A percentile compares a stretch with the other conserved stretches of the same genome.
Conservation (phyloP, 2,888 invertebrate genomes). For the Eupeodes luniger region DNA sequence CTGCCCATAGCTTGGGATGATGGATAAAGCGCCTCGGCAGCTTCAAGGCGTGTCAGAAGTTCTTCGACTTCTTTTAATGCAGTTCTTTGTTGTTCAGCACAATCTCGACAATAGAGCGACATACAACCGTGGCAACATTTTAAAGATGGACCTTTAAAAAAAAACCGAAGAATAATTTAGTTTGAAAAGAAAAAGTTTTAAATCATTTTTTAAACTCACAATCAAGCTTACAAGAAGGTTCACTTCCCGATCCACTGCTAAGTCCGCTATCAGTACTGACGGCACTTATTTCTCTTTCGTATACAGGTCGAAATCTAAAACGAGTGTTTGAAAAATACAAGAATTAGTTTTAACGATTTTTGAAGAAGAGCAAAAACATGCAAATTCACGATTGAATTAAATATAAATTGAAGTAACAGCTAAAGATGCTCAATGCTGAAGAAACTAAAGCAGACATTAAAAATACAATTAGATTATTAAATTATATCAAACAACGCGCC, state of each 20-base stretch:
- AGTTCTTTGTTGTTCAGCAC: constrained; percentile 89
- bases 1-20: constrained; percentile 91
- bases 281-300: constrained; percentile 80
- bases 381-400: too few relatives aligned
- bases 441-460: too few relatives aligned
- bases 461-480: too few relatives aligned
- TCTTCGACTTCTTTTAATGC: constrained; percentile 91
- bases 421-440: too few relatives aligned
- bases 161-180: constrained; percentile 51
- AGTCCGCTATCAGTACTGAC: constrained; percentile 83
- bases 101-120: constrained; percentile 89
- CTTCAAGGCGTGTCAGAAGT: constrained; percentile 89
- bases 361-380: neutral
- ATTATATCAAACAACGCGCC: too few relatives aligned
- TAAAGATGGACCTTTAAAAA: constrained; percentile 77
- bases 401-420: too few relatives aligned
- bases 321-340: constrained; percentile 7
- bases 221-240: constrained; percentile 78
- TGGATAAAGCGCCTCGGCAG: constrained; percentile 92
- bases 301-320: constrained; percentile 80
- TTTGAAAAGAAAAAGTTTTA: too few relatives aligned
- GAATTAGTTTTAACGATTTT: neutral
- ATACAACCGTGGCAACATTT: constrained; percentile 88
- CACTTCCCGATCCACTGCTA: constrained; percentile 78
- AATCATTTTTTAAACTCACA: constrained; percentile 78